Evolutionary conservation across 2,113 vertebrate genomes (phyloP), one percentile per base, ranked within the genome.

Genomic region (Cottus gobio): DNA sequence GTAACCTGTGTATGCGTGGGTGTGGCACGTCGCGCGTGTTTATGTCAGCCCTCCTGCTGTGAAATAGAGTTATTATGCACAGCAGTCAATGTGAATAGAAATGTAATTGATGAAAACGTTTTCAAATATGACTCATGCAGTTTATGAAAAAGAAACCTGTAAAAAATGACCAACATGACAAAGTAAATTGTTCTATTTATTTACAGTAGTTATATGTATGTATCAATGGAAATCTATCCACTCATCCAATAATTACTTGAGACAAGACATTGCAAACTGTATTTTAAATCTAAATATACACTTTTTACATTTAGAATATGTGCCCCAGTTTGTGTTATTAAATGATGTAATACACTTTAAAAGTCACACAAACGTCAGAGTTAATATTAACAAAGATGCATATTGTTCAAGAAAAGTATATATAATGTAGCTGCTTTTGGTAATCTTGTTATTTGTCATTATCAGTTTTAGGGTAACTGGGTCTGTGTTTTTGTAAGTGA

Each of bases 11-110:
- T 44, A 31, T 58, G 63, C 7, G 28, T 62, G 36, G 28, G 31
- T 9, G 44, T 70, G 71, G 44, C 62, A 68, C 73, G 50, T 15
- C 39, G 20, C 34, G 4, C 13, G 5, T 22, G 44, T 64, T 78
- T 36, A 10, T 8, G 5, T 36, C 26, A 3, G 20, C 58, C 70
- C 18, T 58, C 60, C 18, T 67, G 66, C 62, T n/a, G 71, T 18
- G 50, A 34, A 31, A 60, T 34, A 57, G n/a, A 36, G 3, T 56
- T 60, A 12, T 48, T 15, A 31, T 31, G 31, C 60, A 34, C 22
- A 28, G 0, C 24, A 63, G 34, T 3, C 4, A 16, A 28, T 22
- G 28, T 36, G 22, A 16, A 57, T 30, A 65, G 7, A 50, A 22
- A 39, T 22, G 1, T n/a, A 48, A 46, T 62, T 56, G 15, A 48